phyloP scores from a whole-genome alignment of 2,797 vertebrate genomes.

The Pipistrellus nathusii region DNA sequence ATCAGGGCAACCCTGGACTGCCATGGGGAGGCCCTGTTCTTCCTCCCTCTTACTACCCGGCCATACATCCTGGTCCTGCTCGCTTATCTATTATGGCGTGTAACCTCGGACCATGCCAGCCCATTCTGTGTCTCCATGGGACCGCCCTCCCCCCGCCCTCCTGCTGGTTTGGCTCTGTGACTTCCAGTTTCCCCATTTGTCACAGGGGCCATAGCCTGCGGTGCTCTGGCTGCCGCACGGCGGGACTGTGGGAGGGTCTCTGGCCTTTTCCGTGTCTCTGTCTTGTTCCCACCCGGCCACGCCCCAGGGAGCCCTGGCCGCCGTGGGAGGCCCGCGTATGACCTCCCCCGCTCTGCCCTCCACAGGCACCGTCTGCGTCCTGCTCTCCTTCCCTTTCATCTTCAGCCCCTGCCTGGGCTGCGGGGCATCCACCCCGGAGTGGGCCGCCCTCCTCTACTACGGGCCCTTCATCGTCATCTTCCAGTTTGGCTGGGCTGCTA shows the following conservation, averaged over 20 bases:
- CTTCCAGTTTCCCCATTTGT: neutral
- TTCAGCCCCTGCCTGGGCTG: conserved; percentile 95
- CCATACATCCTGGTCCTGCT: neutral
- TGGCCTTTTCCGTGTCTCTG: neutral
- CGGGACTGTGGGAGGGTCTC: neutral
- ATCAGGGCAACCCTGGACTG: neutral
- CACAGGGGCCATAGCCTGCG: neutral
- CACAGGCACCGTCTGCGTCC: conserved; percentile 93
- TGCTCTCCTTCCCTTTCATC: conserved; percentile 95
- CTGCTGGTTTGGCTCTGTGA: neutral
- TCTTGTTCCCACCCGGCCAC: neutral
- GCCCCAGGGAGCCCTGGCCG: neutral
- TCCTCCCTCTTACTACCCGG: neutral
- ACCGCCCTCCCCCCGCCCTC: too few species aligned
- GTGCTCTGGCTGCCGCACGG: rapidly evolving
- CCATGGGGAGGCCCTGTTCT: neutral
- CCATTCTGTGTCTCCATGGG: neutral
- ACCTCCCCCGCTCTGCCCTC: rapidly evolving
- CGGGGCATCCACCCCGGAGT: conserved; percentile 89
- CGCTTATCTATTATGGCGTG: rapidly evolving
- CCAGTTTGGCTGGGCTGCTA: conserved; percentile 97
- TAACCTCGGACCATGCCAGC: neutral
- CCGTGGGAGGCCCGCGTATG: rapidly evolving
- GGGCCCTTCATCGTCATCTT: conserved; percentile 95
- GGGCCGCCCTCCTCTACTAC: conserved; percentile 93